Percentiles rank a stretch among this genome's conserved stretches.
phyloP scores from a whole-genome alignment of 37 sponge, comb jelly and placozoan genomes.

The Ephydatia muelleri region DNA sequence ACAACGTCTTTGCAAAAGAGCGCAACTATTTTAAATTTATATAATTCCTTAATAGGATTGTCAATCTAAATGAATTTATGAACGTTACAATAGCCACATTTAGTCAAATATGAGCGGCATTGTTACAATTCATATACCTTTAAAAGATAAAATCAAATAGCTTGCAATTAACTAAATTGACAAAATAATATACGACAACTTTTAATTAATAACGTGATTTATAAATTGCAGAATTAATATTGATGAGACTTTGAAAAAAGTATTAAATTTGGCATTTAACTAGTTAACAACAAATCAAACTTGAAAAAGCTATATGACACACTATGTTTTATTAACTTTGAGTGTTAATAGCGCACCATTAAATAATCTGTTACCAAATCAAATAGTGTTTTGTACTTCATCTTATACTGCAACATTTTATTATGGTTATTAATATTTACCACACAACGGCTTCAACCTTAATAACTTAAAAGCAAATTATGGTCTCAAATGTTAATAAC shows the following conservation, averaged over 20 bases:
- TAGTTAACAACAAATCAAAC: slow-evolving; percentile 1
- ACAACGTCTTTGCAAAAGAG: not conserved
- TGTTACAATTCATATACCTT: not conserved
- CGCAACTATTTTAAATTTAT: not conserved
- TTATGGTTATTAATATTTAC: not conserved
- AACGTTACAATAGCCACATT: not conserved
- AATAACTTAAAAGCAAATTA: not conserved
- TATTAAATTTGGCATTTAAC: not conserved
- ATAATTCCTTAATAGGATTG: not conserved
- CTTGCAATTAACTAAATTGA: not conserved
- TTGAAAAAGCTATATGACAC: not conserved
- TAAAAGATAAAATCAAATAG: slow-evolving; percentile 1
- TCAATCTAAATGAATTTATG: not conserved
- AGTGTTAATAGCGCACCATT: not conserved
- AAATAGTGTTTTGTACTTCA: not conserved
- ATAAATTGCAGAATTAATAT: not conserved
- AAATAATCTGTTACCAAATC: not conserved
- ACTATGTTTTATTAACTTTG: not conserved
- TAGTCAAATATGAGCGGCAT: not conserved
- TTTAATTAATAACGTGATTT: not conserved
- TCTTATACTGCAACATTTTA: not conserved
- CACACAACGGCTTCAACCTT: not conserved
- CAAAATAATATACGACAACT: not conserved
- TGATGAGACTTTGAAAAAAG: not conserved
- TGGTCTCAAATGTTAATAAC: not conserved